Base-by-base conservation (phyloP, 2,888 invertebrate species). In the Brachypterus glaber region DNA sequence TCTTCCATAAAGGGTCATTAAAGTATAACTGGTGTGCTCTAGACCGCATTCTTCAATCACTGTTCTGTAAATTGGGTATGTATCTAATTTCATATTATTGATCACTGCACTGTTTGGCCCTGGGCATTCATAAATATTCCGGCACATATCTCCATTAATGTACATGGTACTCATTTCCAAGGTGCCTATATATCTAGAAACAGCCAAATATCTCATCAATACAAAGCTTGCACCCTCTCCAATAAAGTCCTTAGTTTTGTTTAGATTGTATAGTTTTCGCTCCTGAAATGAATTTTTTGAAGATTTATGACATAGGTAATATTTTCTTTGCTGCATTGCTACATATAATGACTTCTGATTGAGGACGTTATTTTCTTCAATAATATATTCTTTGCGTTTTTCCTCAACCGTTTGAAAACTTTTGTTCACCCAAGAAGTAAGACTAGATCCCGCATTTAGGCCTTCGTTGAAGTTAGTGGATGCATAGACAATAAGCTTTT, bases 331-430 rank as follows among this genome's bases (percentile, higher is more conserved):
- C 46, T 73, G 71, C 35, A 76, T 65, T 11, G 69, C 71, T 44
- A 72, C 65, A 51, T 72, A 75, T 40, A 73, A 64, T 27, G 68
- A 62, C 46, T 72, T 71, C 50, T 76, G 72, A 31, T 8, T 64
- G 54, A 15, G 11, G 7, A 13, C 15, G 33, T 38, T 11, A 4
- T 27, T 33, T 9, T 12, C n/a, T 25, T 32, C 7, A 16, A 17
- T 36, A 35, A 39, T 45, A 45, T 50, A 65, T 63, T 65, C 65
- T 21, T 64, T 68, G 62, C 77, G 69, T 51, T 75, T 75, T 58
- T 79, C 79, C 67, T 79, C 76, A 58, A 79, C 67, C 9, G 77
- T 79, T 46, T 77, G 76, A 36, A 78, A 64, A 51, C 75, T 71
- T 43, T 67, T 63, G 48, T 76, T 74, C 41, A 74, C 60, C 59